A percentile compares a stretch with the other conserved stretches of the same genome.
phyloP scores from a whole-genome alignment of 2,113 vertebrate species.

The Stigmatopora nigra region DNA sequence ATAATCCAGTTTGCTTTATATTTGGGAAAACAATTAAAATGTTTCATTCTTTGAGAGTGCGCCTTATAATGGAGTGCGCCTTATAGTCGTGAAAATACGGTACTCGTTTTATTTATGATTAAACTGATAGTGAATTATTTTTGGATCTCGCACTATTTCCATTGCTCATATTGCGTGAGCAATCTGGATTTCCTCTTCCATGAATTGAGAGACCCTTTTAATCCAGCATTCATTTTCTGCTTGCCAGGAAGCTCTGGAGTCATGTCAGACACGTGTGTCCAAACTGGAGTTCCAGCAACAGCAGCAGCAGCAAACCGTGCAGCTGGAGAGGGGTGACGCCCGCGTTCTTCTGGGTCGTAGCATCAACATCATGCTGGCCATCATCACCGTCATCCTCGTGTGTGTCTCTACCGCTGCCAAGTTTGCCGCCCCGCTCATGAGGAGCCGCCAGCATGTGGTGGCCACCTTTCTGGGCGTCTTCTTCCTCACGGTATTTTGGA shows the following conservation, averaged over 20 bases:
- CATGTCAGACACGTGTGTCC: constrained; percentile 89
- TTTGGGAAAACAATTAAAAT: too few relatives aligned
- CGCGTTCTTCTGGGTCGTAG: constrained; percentile 86
- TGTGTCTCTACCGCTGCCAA: constrained; percentile 92
- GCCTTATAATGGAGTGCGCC: too few relatives aligned
- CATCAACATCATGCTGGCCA: constrained; percentile 94
- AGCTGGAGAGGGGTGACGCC: constrained; percentile 86
- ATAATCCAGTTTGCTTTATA: too few relatives aligned
- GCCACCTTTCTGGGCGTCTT: constrained; percentile 79
- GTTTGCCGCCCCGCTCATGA: constrained; percentile 87
- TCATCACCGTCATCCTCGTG: constrained; percentile 93
- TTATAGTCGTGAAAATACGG: too few relatives aligned
- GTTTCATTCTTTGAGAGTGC: too few relatives aligned
- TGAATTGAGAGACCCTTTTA: too few relatives aligned
- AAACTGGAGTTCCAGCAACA: constrained; percentile 96
- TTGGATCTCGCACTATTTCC: too few relatives aligned
- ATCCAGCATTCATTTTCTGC: not conserved
- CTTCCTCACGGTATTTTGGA: constrained; percentile 85
- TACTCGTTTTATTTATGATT: too few relatives aligned
- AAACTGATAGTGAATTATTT: too few relatives aligned
- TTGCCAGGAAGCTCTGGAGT: constrained; percentile 86
- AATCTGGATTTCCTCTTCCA: too few relatives aligned
- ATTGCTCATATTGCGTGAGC: not conserved
- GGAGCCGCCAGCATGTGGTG: constrained; percentile 83
- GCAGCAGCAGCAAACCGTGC: constrained; percentile 93